Evolutionary conservation across 2,888 invertebrate species (phyloP).

Genomic region (Pheosia tremula): DNA sequence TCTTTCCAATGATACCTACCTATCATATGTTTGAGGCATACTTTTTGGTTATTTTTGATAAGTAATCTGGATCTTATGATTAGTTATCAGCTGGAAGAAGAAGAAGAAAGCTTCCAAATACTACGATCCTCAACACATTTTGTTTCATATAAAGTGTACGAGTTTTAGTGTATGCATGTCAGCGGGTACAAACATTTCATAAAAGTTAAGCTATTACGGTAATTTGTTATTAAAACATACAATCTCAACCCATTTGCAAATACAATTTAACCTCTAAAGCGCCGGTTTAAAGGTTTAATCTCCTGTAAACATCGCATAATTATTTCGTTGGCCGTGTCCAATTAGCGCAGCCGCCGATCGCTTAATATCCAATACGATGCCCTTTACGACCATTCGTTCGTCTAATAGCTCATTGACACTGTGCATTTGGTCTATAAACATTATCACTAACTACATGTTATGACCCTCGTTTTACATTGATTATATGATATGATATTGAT

Average conservation of each 20-base stretch:
- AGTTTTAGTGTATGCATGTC: too few species aligned
- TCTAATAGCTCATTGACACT: constrained; percentile 53
- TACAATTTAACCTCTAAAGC: constrained; percentile 10
- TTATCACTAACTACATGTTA: constrained; percentile 19
- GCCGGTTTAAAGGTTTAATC: constrained; percentile 32
- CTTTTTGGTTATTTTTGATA: too few species aligned
- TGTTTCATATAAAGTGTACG: too few species aligned
- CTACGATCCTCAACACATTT: too few species aligned
- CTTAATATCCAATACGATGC: constrained; percentile 59
- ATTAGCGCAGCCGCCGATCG: constrained; percentile 55
- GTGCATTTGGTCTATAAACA: constrained; percentile 27
- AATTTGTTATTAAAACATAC: background rate
- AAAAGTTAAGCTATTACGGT: background rate
- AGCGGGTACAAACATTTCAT: background rate
- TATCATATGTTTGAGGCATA: too few species aligned
- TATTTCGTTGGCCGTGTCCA: constrained; percentile 43
- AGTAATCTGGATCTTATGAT: too few species aligned
- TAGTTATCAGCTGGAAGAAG: too few species aligned
- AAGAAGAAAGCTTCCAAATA: too few species aligned
- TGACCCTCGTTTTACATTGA: background rate
- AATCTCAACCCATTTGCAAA: background rate
- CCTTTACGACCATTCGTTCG: constrained; percentile 58
- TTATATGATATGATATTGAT: background rate
- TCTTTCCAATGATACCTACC: background rate
- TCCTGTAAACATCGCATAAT: constrained; percentile 37